Evolutionary conservation across 2,113 vertebrate genomes (phyloP).

Genomic region (Tupaia chinensis): DNA sequence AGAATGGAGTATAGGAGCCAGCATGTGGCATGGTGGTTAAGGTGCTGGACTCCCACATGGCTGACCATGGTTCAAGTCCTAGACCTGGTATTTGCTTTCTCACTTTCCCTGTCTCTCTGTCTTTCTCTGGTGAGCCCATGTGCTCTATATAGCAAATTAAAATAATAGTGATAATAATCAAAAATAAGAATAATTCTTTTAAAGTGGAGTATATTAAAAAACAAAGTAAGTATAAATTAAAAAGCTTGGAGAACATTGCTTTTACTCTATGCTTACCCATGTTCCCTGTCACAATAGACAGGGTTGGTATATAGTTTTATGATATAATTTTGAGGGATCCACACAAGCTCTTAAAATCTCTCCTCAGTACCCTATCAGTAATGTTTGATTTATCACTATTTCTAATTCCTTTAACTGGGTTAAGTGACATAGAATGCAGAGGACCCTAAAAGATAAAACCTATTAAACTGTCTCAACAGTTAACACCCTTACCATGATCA

Average conservation of each 20-base stretch:
- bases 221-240: neutral
- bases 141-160: too few relatives aligned
- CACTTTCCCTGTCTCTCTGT: too few relatives aligned
- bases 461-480: neutral
- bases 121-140: too few relatives aligned
- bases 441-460: neutral
- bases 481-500: neutral
- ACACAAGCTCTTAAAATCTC: neutral
- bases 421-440: neutral
- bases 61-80: too few relatives aligned
- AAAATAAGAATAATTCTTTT: too few relatives aligned
- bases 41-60: too few relatives aligned
- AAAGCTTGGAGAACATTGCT: neutral
- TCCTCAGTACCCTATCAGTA: neutral
- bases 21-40: too few relatives aligned
- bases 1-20: neutral
- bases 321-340: neutral
- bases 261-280: neutral
- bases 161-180: too few relatives aligned
- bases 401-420: neutral
- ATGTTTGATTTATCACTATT: neutral
- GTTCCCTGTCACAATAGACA: neutral
- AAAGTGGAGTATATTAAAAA: too few relatives aligned
- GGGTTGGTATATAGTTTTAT: neutral
- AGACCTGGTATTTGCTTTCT: too few relatives aligned